A percentile compares a stretch with the other conserved stretches of the same genome.
phyloP scores from a whole-genome alignment of 2,888 invertebrate genomes.

The Cheiracanthium punctorium region DNA sequence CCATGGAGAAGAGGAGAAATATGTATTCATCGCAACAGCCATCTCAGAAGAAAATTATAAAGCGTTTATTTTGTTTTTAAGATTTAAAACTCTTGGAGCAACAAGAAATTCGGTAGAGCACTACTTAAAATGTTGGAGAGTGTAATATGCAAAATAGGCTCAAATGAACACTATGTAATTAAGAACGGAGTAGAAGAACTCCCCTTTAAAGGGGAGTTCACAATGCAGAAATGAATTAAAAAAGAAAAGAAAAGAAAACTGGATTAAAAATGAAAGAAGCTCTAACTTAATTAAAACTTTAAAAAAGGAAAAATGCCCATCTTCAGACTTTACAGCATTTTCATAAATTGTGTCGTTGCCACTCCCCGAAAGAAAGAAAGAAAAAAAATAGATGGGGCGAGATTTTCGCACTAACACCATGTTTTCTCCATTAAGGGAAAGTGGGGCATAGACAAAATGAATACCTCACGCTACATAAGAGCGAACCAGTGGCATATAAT shows the following conservation, averaged over 20 bases:
- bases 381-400: not conserved
- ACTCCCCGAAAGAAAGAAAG: slow-evolving; percentile 27
- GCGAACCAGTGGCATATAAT: slow-evolving; percentile 36
- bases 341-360: slow-evolving; percentile 28
- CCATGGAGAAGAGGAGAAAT: too few species aligned
- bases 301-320: slow-evolving; percentile 11
- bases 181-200: not conserved
- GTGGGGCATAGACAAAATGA: slow-evolving; percentile 11
- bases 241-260: not conserved
- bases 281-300: slow-evolving; percentile 52
- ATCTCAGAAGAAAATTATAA: too few species aligned
- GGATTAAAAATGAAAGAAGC: not conserved
- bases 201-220: not conserved
- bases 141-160: not conserved
- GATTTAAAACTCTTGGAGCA: too few species aligned
- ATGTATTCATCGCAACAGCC: too few species aligned
- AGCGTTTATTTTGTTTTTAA: too few species aligned
- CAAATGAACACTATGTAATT: not conserved
- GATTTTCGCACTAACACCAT: slow-evolving; percentile 19
- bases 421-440: slow-evolving; percentile 55
- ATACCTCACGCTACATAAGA: slow-evolving; percentile 54
- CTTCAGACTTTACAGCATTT: not conserved
- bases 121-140: not conserved
- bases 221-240: not conserved
- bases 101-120: too few species aligned